phyloP scores from a whole-genome alignment of 2,797 vertebrate species.

The Channa striata region DNA sequence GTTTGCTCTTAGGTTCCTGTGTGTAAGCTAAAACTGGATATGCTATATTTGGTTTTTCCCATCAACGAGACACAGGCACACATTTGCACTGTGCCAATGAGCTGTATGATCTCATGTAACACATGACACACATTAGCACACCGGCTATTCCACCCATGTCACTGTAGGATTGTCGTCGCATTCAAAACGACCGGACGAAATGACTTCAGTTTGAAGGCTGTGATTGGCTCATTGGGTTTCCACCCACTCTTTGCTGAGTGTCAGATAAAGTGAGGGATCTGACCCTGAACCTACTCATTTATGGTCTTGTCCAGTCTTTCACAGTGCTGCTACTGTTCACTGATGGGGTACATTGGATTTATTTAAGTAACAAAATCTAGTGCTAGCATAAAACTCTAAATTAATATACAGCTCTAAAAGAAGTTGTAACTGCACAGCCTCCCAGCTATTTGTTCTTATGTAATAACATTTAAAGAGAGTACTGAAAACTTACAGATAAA shows the following conservation, averaged over 20 bases:
- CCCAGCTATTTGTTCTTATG: too few species aligned
- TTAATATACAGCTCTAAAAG: too few species aligned
- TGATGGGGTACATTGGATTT: too few species aligned
- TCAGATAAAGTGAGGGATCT: slow-evolving; percentile 9
- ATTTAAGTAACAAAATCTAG: too few species aligned
- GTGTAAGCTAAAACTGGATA: slow-evolving; percentile 37
- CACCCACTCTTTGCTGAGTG: slow-evolving; percentile 19
- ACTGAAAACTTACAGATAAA: too few species aligned
- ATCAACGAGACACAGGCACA: slow-evolving; percentile 17
- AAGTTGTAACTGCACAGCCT: too few species aligned
- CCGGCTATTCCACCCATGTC: slow-evolving; percentile 30
- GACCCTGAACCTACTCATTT: slow-evolving; percentile 4
- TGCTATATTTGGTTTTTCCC: slow-evolving; percentile 61
- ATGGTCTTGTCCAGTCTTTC: neutral
- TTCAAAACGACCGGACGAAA: slow-evolving; percentile 43
- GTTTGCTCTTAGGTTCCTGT: slow-evolving; percentile 54
- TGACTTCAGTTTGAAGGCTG: slow-evolving; percentile 21
- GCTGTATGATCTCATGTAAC: slow-evolving; percentile 42
- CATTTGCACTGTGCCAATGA: neutral
- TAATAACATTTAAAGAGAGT: too few species aligned
- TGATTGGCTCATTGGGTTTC: slow-evolving; percentile 43
- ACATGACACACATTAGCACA: neutral
- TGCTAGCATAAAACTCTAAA: too few species aligned
- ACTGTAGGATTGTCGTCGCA: slow-evolving; percentile 35
- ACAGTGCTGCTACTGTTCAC: neutral